Evolutionary conservation across 2,113 vertebrate genomes (phyloP).

Genomic region (Hippocampus comes): DNA sequence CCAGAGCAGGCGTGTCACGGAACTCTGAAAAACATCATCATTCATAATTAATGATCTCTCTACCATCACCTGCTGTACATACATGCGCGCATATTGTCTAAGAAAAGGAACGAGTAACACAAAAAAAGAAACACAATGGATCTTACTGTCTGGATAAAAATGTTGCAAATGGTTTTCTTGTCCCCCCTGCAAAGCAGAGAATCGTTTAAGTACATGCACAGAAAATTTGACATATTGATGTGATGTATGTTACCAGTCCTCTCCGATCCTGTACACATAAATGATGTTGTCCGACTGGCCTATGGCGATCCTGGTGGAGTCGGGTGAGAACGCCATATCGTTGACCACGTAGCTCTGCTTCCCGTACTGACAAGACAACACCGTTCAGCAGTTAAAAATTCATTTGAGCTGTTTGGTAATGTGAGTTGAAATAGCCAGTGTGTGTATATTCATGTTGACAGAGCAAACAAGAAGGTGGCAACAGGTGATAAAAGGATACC

Average conservation of each 20-base stretch:
- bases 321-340: conserved; percentile 92
- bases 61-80: background rate
- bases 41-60: background rate
- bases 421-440: too few relatives aligned
- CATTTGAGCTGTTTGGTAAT: background rate
- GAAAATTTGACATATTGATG: background rate
- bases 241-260: conserved; percentile 78
- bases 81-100: background rate
- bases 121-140: background rate
- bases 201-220: background rate
- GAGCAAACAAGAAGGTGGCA: background rate
- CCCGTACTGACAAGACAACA: conserved; percentile 78
- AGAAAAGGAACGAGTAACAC: background rate
- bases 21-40: conserved; percentile 73
- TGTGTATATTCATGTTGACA: background rate
- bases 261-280: conserved; percentile 93
- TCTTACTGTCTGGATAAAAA: conserved; percentile 93
- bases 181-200: conserved; percentile 81
- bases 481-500: conserved; percentile 62
- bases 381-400: background rate
- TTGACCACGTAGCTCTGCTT: conserved; percentile 89
- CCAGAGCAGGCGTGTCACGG: conserved; percentile 87
- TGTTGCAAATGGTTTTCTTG: conserved; percentile 97
- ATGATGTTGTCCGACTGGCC: conserved; percentile 93
- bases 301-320: conserved; percentile 92